These are phyloP conservation scores for Zapus hudsonius DNA, from an alignment of 2,113 vertebrate species.

Conservation along the genomic window DNA sequence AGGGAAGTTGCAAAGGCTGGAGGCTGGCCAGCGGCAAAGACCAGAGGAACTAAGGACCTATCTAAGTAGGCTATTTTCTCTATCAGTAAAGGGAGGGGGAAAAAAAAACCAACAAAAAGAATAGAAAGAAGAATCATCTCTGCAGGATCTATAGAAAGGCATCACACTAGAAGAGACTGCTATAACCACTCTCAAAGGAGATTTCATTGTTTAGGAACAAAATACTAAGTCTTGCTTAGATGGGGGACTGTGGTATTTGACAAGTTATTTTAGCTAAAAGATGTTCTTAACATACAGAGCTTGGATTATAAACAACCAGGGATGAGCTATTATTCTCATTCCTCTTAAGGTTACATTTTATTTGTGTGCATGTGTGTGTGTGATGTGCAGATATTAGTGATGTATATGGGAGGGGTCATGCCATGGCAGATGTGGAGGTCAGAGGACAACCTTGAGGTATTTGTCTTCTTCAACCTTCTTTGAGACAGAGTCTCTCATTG, in stretches of 20 bases:
- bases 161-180: not conserved
- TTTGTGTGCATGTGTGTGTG: no score
- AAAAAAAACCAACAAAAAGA: not conserved
- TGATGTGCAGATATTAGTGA: no score
- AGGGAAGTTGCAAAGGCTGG: not conserved
- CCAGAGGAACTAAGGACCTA: not conserved
- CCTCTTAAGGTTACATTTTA: no score
- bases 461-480: no score
- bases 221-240: not conserved
- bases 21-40: not conserved
- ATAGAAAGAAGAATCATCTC: not conserved
- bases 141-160: not conserved
- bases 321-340: no score
- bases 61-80: no score
- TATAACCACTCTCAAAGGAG: not conserved
- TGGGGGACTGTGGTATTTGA: not conserved
- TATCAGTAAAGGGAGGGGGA: not conserved
- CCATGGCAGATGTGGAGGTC: no score
- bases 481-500: no score
- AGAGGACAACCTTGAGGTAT: no score
- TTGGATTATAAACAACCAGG: not conserved
- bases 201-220: not conserved
- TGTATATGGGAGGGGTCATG: no score
- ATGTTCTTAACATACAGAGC: not conserved
- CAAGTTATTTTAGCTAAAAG: conserved; percentile 35